Evolutionary conservation across 2,113 vertebrate species (phyloP).

Genomic region (Crotalus tigris): DNA sequence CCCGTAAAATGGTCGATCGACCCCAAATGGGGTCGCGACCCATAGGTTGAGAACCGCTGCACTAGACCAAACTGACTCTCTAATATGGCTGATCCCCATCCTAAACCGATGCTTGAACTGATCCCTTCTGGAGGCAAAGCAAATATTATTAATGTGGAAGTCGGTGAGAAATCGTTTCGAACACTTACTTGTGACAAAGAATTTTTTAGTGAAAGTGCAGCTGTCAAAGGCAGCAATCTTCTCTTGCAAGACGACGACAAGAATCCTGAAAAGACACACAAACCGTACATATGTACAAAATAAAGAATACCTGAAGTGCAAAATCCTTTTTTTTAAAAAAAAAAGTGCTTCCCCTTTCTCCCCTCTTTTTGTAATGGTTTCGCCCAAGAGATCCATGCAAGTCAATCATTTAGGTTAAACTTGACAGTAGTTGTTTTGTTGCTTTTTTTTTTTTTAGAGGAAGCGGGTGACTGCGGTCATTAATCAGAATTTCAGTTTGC

Average conservation of each 20-base stretch:
- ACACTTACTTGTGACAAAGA: conserved; percentile 95
- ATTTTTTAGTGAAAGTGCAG: conserved; percentile 97
- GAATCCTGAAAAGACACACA: conserved; percentile 76
- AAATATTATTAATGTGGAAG: neutral
- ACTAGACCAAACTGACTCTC: too few relatives aligned
- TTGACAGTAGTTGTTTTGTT: neutral
- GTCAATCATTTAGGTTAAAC: neutral
- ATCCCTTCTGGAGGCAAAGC: neutral
- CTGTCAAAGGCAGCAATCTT: conserved; percentile 99
- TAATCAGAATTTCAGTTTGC: too few relatives aligned
- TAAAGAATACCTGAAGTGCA: neutral
- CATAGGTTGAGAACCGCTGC: too few relatives aligned
- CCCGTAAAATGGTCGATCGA: too few relatives aligned
- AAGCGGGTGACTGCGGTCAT: neutral
- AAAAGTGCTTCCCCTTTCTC: neutral
- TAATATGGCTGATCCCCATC: neutral
- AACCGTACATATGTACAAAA: neutral
- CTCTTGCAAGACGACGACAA: conserved; percentile 93
- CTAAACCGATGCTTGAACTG: neutral
- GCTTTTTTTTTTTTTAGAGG: neutral
- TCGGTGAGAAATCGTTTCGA: conserved; percentile 21
- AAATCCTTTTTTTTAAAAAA: too few relatives aligned
- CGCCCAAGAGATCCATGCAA: neutral
- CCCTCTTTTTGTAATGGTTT: too few relatives aligned
- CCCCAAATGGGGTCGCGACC: too few relatives aligned